A percentile compares a stretch with the other conserved stretches of the same genome.
Evolutionary conservation across 2,888 invertebrate species (phyloP).

Genomic region (Trissonchulus sp.): DNA sequence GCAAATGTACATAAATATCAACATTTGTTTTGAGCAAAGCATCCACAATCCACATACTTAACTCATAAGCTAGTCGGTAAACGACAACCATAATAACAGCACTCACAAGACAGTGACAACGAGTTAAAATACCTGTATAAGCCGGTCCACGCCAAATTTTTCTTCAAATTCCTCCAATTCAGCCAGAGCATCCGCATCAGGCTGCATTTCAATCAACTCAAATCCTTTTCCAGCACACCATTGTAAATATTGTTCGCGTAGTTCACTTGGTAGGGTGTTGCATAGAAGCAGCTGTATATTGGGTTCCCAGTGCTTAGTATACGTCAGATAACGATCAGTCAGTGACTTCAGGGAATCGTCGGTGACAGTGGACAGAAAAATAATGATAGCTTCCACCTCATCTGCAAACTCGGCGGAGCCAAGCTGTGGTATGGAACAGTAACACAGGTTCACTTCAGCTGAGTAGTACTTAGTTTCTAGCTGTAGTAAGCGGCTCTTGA

Average conservation of each 20-base stretch:
- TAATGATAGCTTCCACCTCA: conserved; percentile 8
- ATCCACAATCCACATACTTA: too few species aligned
- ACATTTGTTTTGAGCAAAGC: too few species aligned
- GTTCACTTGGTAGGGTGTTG: neutral
- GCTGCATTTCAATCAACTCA: conserved; percentile 65
- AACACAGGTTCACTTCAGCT: conserved; percentile 60
- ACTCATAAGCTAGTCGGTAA: too few species aligned
- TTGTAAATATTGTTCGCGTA: conserved; percentile 43
- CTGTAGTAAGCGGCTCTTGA: conserved; percentile 48
- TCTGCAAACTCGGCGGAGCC: neutral
- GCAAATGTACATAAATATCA: too few species aligned
- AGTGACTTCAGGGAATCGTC: neutral
- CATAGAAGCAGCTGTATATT: conserved; percentile 1
- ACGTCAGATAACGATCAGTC: neutral
- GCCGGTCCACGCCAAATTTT: conserved; percentile 63
- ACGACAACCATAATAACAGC: too few species aligned
- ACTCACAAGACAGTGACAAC: too few species aligned
- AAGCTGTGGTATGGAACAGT: neutral
- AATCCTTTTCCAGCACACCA: conserved; percentile 67
- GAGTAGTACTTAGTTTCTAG: conserved; percentile 69
- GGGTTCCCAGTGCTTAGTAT: conserved; percentile 15
- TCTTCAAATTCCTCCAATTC: conserved; percentile 61
- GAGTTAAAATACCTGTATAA: conserved; percentile 64
- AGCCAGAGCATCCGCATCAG: conserved; percentile 55
- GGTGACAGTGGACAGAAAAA: neutral